These are phyloP conservation scores for Globia sparganii DNA, from an alignment of 2,888 invertebrate genomes.

Conservation along the genomic window DNA sequence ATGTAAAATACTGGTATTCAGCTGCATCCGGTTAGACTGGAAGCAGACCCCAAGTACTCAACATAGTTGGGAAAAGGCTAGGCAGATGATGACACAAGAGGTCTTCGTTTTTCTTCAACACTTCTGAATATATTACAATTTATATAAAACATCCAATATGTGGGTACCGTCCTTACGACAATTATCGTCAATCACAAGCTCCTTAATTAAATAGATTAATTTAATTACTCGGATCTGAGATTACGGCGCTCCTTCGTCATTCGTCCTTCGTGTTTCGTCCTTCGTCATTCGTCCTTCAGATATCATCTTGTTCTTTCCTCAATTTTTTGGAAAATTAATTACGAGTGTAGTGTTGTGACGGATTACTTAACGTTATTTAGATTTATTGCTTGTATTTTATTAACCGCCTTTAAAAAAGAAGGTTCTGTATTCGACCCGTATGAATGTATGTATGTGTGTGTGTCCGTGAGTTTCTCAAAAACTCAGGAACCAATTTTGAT, in stretches of 20 bases:
- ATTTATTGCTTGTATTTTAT: conserved; percentile 10
- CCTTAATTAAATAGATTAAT: conserved; percentile 66
- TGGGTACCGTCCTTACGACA: conserved; percentile 34
- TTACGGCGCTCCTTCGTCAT: conserved; percentile 46
- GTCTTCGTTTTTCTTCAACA: conserved; percentile 1
- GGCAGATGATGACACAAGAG: not conserved
- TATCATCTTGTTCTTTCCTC: conserved; percentile 28
- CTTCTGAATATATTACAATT: not conserved
- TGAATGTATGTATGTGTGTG: too few species aligned
- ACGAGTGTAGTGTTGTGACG: conserved; percentile 24
- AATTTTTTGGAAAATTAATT: conserved; percentile 49
- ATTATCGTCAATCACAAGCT: conserved; percentile 61
- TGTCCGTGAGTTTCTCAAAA: too few species aligned
- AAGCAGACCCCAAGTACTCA: not conserved
- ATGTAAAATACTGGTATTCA: too few species aligned
- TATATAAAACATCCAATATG: conserved; percentile 36
- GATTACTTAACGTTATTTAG: conserved; percentile 8
- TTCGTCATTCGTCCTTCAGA: conserved; percentile 38
- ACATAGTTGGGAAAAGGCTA: not conserved
- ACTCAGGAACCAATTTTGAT: too few species aligned
- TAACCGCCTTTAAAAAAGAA: too few species aligned
- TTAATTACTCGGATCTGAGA: conserved; percentile 61
- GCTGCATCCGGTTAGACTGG: too few species aligned
- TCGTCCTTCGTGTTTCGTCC: conserved; percentile 44
- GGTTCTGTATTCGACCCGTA: too few species aligned